Percentiles rank a stretch among this genome's conserved stretches.
phyloP scores from a whole-genome alignment of 2,113 vertebrate genomes.

The Mustela lutreola region DNA sequence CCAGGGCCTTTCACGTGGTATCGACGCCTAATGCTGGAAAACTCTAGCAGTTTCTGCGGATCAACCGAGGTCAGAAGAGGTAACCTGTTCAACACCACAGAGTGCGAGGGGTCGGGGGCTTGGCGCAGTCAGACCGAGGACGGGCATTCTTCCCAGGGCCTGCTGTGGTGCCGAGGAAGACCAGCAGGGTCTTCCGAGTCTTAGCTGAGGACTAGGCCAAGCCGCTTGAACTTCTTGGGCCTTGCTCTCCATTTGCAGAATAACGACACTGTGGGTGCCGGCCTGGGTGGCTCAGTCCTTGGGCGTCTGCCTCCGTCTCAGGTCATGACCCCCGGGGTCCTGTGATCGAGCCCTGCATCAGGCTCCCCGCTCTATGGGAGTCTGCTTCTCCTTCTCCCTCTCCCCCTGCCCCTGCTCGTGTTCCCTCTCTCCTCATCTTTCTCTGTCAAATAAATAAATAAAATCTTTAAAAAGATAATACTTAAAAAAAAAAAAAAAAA shows the following conservation, averaged over 20 bases:
- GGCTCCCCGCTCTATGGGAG: too few relatives aligned
- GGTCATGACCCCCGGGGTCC: too few relatives aligned
- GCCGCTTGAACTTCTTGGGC: not conserved
- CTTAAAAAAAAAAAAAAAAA: too few relatives aligned
- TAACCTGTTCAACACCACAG: not conserved
- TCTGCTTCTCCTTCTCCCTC: too few relatives aligned
- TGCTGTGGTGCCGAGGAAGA: not conserved
- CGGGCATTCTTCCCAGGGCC: not conserved
- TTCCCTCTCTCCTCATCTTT: too few relatives aligned
- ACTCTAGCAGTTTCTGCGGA: not conserved
- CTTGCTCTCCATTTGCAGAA: not conserved
- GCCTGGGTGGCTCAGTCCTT: too few relatives aligned
- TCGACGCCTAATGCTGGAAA: not conserved
- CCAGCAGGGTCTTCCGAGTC: not conserved
- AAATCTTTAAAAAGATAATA: too few relatives aligned
- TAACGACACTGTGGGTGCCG: not conserved
- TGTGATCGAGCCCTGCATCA: too few relatives aligned
- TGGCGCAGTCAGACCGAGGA: not conserved
- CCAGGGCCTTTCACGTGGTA: rapidly evolving
- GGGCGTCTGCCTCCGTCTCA: too few relatives aligned
- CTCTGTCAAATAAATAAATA: too few relatives aligned
- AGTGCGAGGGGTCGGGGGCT: rapidly evolving
- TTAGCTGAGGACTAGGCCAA: not conserved
- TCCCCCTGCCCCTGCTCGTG: too few relatives aligned
- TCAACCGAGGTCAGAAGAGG: not conserved